These are phyloP conservation scores for Polypterus senegalus DNA, from an alignment of 2,113 vertebrate species.

Conservation along the genomic window DNA sequence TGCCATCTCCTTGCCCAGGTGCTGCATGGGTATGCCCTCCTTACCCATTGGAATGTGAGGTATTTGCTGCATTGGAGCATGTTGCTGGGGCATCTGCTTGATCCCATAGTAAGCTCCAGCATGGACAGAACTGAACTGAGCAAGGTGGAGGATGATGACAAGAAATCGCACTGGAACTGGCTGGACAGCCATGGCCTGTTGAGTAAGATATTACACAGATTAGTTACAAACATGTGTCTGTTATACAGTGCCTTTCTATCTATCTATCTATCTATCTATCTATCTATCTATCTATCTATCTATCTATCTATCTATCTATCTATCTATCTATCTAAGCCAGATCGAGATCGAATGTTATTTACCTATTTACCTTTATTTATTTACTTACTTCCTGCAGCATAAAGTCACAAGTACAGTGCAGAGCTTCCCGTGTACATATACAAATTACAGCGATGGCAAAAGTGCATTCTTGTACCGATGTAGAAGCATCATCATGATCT, in stretches of 20 bases:
- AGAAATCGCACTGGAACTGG: slow-evolving; percentile 22
- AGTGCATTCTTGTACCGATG: no score
- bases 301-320: not conserved
- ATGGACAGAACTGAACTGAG: slow-evolving; percentile 40
- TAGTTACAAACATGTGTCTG: not conserved
- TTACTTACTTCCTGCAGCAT: no score
- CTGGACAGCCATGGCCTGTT: slow-evolving; percentile 41
- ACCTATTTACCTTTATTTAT: no score
- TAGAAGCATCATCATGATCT: no score
- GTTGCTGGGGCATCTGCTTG: slow-evolving; percentile 68
- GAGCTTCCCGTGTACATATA: no score
- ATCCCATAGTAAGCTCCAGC: slow-evolving; percentile 79
- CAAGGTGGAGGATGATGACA: slow-evolving; percentile 42
- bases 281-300: not conserved
- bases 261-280: not conserved
- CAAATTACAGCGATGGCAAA: no score
- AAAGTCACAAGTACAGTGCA: no score
- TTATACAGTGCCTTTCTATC: not conserved
- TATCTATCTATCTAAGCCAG: no score
- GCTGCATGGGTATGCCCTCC: slow-evolving; percentile 62
- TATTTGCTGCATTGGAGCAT: slow-evolving; percentile 72
- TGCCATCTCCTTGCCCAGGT: slow-evolving; percentile 73
- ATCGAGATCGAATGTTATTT: no score
- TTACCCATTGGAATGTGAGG: slow-evolving; percentile 75
- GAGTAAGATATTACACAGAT: not conserved